A percentile compares a stretch with the other conserved stretches of the same genome.
phyloP scores from a whole-genome alignment of 1,140 invertebrate genomes.

The Vanessa tameamea region DNA sequence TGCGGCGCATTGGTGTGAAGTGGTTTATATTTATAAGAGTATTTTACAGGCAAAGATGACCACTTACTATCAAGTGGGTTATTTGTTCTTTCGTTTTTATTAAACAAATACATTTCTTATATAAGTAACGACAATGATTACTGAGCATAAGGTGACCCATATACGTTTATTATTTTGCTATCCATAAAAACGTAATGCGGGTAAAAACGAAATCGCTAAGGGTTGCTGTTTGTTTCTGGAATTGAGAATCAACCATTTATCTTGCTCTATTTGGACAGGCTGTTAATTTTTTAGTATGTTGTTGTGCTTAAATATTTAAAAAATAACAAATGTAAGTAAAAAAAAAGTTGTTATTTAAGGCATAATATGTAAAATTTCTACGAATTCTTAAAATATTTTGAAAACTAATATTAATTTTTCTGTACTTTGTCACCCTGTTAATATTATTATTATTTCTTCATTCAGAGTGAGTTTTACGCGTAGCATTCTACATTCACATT shows the following conservation, averaged over 20 bases:
- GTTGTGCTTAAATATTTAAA: not conserved
- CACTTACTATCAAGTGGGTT: not conserved
- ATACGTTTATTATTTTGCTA: not conserved
- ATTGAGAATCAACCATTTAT: not conserved
- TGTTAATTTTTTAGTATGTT: conserved; percentile 4
- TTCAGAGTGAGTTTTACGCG: too few relatives aligned
- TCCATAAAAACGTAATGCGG: conserved; percentile 7
- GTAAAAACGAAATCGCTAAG: conserved; percentile 1
- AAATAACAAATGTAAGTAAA: not conserved
- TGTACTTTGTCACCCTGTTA: too few relatives aligned
- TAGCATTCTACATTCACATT: too few relatives aligned
- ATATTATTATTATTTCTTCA: too few relatives aligned
- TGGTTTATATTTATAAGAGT: too few relatives aligned
- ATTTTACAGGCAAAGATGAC: not conserved
- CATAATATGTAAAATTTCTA: too few relatives aligned
- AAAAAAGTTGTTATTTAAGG: not conserved
- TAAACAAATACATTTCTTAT: too few relatives aligned
- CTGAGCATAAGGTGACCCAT: not conserved
- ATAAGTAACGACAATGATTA: not conserved
- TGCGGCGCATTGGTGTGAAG: too few relatives aligned
- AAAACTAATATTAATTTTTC: too few relatives aligned
- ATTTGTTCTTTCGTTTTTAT: not conserved
- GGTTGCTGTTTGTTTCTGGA: not conserved
- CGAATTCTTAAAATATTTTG: too few relatives aligned
- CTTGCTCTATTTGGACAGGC: conserved; percentile 3